phyloP scores from a whole-genome alignment of 2,888 invertebrate species.

The Conops quadrifasciatus region DNA sequence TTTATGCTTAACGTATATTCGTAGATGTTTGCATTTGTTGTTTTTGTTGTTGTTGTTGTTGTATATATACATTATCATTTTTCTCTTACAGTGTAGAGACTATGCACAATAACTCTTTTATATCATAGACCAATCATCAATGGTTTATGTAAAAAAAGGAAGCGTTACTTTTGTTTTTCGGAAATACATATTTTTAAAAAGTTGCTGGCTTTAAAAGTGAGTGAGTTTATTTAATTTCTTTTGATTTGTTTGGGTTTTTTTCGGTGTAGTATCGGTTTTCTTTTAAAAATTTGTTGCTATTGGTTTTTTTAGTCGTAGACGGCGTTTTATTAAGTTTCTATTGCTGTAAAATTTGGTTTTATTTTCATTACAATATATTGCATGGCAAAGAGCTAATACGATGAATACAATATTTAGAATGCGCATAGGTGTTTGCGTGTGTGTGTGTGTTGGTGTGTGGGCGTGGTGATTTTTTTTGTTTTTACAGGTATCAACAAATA shows the following conservation, averaged over 20 bases:
- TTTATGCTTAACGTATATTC: not conserved
- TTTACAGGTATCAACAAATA: too few species aligned
- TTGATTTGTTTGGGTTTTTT: slow-evolving; percentile 5
- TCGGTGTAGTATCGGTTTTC: slow-evolving; percentile 14
- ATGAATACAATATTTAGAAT: slow-evolving; percentile 16
- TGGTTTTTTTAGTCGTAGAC: slow-evolving; percentile 29
- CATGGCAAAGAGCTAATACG: slow-evolving; percentile 33
- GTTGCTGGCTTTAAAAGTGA: too few species aligned
- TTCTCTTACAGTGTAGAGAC: slow-evolving; percentile 4
- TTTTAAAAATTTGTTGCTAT: slow-evolving; percentile 37
- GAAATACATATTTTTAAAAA: too few species aligned
- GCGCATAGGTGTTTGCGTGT: too few species aligned
- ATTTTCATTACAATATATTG: slow-evolving; percentile 30
- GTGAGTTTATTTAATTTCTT: too few species aligned
- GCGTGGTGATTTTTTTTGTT: too few species aligned
- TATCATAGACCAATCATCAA: too few species aligned
- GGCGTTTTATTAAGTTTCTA: slow-evolving; percentile 11
- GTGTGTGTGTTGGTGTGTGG: too few species aligned
- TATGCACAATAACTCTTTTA: slow-evolving; percentile 5
- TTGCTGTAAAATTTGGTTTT: not conserved
- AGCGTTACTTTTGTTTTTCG: too few species aligned
- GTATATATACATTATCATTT: not conserved
- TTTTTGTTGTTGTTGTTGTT: slow-evolving; percentile 1
- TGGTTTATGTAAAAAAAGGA: too few species aligned
- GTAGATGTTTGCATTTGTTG: not conserved